Evolutionary conservation across 2,113 vertebrate genomes (phyloP).

Genomic region (Erpornis zantholeuca): DNA sequence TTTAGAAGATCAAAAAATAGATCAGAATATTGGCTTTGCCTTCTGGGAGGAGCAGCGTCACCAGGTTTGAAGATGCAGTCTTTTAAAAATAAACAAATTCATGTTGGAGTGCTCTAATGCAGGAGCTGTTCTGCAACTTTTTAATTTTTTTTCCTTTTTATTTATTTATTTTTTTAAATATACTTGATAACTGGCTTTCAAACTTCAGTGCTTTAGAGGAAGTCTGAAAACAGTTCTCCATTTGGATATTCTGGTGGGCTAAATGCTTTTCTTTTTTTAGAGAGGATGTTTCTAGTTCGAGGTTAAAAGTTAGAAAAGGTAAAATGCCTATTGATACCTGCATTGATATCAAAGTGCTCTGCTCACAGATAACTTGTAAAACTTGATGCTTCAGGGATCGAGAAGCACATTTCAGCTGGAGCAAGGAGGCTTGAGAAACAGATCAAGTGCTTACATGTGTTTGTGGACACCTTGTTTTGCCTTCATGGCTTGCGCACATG

Average conservation of each 20-base stretch:
- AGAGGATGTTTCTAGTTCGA: background rate
- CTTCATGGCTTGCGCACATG: background rate
- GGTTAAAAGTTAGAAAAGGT: background rate
- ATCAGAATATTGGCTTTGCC: background rate
- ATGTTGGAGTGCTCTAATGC: background rate
- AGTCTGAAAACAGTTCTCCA: background rate
- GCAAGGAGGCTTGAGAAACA: background rate
- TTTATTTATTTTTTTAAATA: background rate
- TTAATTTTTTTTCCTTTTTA: background rate
- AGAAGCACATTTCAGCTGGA: background rate
- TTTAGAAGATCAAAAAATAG: constrained; percentile 19
- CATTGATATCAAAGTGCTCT: background rate
- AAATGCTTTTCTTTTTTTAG: background rate
- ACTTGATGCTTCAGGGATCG: background rate
- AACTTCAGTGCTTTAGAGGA: background rate
- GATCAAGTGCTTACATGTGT: background rate
- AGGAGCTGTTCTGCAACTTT: background rate
- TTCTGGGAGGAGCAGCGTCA: background rate
- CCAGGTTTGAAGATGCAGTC: background rate
- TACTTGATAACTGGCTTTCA: background rate
- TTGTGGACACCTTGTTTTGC: background rate
- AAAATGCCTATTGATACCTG: background rate
- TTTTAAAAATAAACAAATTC: background rate
- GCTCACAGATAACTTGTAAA: background rate
- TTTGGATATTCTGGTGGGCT: background rate